Conservation (phyloP, 2,113 vertebrate species). For the Arothron firmamentum region DNA sequence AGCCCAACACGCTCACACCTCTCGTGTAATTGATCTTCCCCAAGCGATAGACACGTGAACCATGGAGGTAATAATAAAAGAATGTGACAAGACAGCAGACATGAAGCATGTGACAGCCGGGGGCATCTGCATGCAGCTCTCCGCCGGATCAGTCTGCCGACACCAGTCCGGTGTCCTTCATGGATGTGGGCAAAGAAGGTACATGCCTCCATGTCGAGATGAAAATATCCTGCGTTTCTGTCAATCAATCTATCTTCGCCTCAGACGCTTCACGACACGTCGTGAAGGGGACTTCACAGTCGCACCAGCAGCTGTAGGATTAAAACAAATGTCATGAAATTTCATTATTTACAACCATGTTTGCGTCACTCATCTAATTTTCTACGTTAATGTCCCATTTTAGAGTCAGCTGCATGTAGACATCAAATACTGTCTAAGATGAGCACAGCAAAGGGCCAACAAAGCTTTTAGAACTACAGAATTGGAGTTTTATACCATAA, state of each 20-base stretch:
- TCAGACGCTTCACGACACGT: constrained; percentile 53
- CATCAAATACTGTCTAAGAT: no score
- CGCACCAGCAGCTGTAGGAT: neutral
- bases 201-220: constrained; percentile 14
- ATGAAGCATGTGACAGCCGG: constrained; percentile 7
- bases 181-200: neutral
- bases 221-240: constrained; percentile 29
- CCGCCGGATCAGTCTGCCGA: constrained; percentile 15
- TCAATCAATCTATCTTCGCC: constrained; percentile 48
- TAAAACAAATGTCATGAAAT: neutral
- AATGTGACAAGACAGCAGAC: neutral
- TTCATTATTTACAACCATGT: neutral
- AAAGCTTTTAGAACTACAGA: no score
- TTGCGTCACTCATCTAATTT: no score
- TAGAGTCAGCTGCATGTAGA: no score
- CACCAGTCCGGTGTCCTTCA: constrained; percentile 16
- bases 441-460: no score
- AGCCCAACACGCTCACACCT: neutral
- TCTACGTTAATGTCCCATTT: no score
- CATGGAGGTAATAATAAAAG: constrained; percentile 46
- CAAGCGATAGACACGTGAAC: constrained; percentile 54
- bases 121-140: constrained; percentile 39
- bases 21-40: constrained; percentile 21
- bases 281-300: constrained; percentile 13
- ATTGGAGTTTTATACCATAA: no score